Conservation (phyloP, 2,113 vertebrate species). For the Hyaena hyaena region DNA sequence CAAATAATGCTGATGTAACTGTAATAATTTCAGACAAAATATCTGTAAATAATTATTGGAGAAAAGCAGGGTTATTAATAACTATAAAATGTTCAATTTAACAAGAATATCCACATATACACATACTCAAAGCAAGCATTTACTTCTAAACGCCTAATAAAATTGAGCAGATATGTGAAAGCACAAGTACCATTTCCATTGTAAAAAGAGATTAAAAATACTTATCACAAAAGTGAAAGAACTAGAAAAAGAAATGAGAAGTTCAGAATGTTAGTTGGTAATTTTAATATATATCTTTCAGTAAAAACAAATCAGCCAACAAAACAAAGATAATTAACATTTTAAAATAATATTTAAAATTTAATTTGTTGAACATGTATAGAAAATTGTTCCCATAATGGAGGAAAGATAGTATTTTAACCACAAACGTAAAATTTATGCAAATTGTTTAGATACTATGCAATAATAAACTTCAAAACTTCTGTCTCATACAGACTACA, state of each 20-base stretch:
- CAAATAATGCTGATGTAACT: background rate
- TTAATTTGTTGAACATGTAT: background rate
- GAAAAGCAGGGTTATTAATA: background rate
- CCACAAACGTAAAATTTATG: background rate
- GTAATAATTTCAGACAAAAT: background rate
- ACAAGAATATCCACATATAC: background rate
- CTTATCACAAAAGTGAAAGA: background rate
- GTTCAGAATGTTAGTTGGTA: background rate
- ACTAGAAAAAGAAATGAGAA: background rate
- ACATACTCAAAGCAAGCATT: background rate
- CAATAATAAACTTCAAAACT: background rate
- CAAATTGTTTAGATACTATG: background rate
- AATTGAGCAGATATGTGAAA: background rate
- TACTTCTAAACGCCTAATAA: background rate
- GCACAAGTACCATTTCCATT: background rate
- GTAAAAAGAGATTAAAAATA: background rate
- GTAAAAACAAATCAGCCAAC: background rate
- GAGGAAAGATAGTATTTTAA: background rate
- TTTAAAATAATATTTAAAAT: background rate
- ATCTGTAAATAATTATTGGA: background rate
- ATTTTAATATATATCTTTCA: background rate
- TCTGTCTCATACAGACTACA: background rate
- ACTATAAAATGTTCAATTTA: background rate
- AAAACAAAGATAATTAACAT: background rate
- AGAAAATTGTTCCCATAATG: background rate